Base-by-base conservation (phyloP, 2,797 vertebrate genomes). In the Petrocephalus sullivani region DNA sequence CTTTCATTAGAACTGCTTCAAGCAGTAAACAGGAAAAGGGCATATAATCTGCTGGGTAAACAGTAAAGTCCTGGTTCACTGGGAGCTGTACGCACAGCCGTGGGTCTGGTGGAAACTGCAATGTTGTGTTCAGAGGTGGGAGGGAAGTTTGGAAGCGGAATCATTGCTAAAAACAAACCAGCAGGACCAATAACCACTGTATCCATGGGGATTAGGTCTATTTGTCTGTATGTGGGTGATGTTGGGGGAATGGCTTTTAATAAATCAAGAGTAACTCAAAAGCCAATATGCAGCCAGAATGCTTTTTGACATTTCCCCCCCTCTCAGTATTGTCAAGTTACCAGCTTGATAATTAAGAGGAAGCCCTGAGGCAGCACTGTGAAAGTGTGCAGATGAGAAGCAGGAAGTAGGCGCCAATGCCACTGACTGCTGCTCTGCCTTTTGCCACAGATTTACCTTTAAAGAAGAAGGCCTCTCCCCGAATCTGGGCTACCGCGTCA, bases 401-500 rank as follows among this genome's bases (percentile, higher is more conserved):
- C 9, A 21, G 21, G 8, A 19, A 16, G 19, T n/a, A 53, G 28
- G 53, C 9, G n/a, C 28, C 57, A 14, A 53, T 1, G 75, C n/a
- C 46, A 67, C 16, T 37, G 58, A 67, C 19, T 58, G 21, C 60
- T 3, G 4, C 53, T 23, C 16, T 37, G 14, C 33, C 37, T 51
- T 41, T 57, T 7, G 19, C 49, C 60, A 7, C 37, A 86, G 87
- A 75, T 0, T 91, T 93, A 97, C 97, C 97, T 96, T 97, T 97
- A 91, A 97, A 97, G 93, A 99, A 99, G 95, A 99, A 99, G 84
- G 98, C 98, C 93, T 99, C 98, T 9, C 98, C 98, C 19, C 98
- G 96, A 94, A 99, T 99, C 95, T 99, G 98, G 90, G 98, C 98
- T 93, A 99, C 98, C 0, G 98, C 98, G 0, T 99, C 98, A 0